These are phyloP conservation scores for Pterocles gutturalis DNA, from an alignment of 2,113 vertebrate genomes.

Conservation along the genomic window DNA sequence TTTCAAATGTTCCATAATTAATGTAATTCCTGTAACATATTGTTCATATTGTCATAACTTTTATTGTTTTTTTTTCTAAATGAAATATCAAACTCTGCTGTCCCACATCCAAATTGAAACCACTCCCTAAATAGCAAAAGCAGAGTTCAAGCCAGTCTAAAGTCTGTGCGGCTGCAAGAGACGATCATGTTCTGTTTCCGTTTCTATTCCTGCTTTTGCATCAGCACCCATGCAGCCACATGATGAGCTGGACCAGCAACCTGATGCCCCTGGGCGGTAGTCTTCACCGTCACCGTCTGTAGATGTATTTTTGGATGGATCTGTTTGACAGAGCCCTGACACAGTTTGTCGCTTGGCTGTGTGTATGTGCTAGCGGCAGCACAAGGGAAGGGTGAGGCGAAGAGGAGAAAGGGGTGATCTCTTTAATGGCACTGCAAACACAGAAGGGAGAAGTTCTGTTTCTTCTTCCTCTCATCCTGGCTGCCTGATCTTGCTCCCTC, in stretches of 20 bases:
- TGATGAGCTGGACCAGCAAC: background rate
- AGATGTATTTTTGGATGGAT: background rate
- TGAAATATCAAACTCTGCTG: background rate
- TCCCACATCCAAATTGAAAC: background rate
- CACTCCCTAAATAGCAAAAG: background rate
- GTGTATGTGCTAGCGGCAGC: background rate
- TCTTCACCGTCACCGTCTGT: accelerated
- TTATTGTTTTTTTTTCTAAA: background rate
- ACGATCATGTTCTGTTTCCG: background rate
- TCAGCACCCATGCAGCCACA: background rate
- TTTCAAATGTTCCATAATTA: conserved; percentile 21
- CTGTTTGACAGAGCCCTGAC: background rate
- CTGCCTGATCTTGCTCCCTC: background rate
- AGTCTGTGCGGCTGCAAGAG: background rate
- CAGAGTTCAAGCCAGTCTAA: background rate
- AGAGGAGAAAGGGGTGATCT: background rate
- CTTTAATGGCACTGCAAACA: accelerated
- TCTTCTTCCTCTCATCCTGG: background rate
- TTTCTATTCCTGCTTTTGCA: background rate
- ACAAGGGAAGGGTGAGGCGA: background rate
- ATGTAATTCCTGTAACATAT: background rate
- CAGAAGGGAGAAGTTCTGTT: background rate
- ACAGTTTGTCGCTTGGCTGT: background rate
- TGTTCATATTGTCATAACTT: conserved; percentile 31
- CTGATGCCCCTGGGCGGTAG: background rate